These are phyloP conservation scores for Podabrus alpinus DNA, from an alignment of 2,888 invertebrate species.

Conservation along the genomic window DNA sequence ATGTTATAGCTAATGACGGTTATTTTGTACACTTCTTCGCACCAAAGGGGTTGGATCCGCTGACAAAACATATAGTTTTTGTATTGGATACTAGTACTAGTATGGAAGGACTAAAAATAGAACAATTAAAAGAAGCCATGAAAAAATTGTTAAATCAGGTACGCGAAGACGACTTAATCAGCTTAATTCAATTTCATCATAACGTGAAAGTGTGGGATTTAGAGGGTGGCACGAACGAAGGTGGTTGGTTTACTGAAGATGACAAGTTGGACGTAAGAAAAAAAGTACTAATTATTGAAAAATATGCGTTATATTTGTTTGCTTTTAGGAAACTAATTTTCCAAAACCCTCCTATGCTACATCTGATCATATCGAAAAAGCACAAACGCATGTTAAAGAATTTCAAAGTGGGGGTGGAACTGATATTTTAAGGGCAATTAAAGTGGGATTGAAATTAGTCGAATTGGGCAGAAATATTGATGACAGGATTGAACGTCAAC, in stretches of 20 bases:
- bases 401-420: constrained; percentile 66
- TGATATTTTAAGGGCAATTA: constrained; percentile 69
- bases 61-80: constrained; percentile 72
- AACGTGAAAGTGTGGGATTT: constrained; percentile 60
- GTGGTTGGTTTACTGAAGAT: constrained; percentile 37
- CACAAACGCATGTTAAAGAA: constrained; percentile 61
- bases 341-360: constrained; percentile 61
- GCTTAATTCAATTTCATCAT: constrained; percentile 68
- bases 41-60: constrained; percentile 62
- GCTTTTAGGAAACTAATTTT: constrained; percentile 43
- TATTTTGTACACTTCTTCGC: constrained; percentile 79
- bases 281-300: too few relatives aligned
- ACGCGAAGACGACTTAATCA: constrained; percentile 67
- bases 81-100: constrained; percentile 77
- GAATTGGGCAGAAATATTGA: constrained; percentile 36
- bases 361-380: constrained; percentile 63
- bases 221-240: constrained; percentile 54
- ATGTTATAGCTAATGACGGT: constrained; percentile 67
- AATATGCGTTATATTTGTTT: not conserved
- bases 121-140: constrained; percentile 71
- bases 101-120: constrained; percentile 70
- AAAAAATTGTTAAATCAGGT: constrained; percentile 66
- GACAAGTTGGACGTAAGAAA: not conserved
- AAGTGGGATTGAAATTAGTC: constrained; percentile 55
- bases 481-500: constrained; percentile 56